A percentile compares a stretch with the other conserved stretches of the same genome.
Conservation (phyloP, 2,797 vertebrate genomes). For the Melanotaenia trifasciata region DNA sequence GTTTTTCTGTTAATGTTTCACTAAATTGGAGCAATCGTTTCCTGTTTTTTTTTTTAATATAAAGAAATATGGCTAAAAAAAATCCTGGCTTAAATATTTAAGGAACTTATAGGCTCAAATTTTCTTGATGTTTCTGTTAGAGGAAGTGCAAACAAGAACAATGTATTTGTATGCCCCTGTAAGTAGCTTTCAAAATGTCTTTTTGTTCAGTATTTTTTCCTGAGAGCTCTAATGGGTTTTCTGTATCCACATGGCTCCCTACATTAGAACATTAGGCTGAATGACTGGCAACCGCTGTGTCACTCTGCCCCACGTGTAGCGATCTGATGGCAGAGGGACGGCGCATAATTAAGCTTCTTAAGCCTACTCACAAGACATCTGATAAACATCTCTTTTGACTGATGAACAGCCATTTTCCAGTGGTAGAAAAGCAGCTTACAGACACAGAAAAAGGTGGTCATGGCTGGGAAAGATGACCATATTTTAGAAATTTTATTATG, state of each 20-base stretch:
- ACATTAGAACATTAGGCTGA: conserved; percentile 82
- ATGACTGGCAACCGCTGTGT: conserved; percentile 82
- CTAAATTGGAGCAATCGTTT: too few relatives aligned
- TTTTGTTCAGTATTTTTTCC: conserved; percentile 40
- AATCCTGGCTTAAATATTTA: background rate
- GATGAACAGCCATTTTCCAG: conserved; percentile 68
- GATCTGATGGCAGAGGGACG: conserved; percentile 76
- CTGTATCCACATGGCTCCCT: conserved; percentile 75
- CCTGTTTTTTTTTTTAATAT: too few relatives aligned
- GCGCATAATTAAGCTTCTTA: conserved; percentile 76
- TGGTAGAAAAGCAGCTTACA: conserved; percentile 21
- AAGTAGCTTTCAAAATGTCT: conserved; percentile 54
- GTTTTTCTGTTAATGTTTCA: too few relatives aligned
- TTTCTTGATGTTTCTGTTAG: conserved; percentile 10
- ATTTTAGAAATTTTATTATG: conserved; percentile 5
- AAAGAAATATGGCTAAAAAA: background rate
- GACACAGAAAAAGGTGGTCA: background rate
- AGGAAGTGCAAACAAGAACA: conserved; percentile 43
- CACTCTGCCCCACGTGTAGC: conserved; percentile 75
- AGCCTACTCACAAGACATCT: conserved; percentile 70
- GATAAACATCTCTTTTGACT: conserved; percentile 77
- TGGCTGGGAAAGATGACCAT: conserved; percentile 5
- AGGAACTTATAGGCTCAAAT: conserved; percentile 18
- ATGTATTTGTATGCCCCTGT: conserved; percentile 34
- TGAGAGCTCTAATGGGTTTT: conserved; percentile 76